Percentiles rank a stretch among this genome's conserved stretches.
phyloP scores from a whole-genome alignment of 64 coral and sea anemone genomes.

The Dendrophyllia cribrosa region DNA sequence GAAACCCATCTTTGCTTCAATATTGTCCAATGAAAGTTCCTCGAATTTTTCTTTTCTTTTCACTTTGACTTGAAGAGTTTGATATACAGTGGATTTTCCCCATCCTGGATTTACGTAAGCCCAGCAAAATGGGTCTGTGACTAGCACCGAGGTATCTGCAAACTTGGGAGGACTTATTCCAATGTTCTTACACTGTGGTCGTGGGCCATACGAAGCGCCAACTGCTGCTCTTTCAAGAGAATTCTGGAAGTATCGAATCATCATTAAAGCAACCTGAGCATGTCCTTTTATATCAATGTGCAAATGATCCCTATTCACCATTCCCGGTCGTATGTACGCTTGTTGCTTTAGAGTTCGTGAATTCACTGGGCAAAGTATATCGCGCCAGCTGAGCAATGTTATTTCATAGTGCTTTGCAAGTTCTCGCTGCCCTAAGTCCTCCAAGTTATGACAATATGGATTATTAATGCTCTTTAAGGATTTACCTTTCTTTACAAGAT shows the following conservation, averaged over 20 bases:
- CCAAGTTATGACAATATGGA: constrained; percentile 3
- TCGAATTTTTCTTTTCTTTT: constrained; percentile 1
- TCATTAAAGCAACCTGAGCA: constrained; percentile 33
- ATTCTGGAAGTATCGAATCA: constrained; percentile 30
- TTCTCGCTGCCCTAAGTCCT: constrained; percentile 22
- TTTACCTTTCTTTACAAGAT: not conserved
- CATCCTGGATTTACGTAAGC: constrained; percentile 21
- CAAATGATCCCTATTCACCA: constrained; percentile 19
- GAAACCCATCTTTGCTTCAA: constrained; percentile 1
- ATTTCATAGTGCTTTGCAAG: constrained; percentile 31
- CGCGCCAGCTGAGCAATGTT: constrained; percentile 7
- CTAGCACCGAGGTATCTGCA: not conserved
- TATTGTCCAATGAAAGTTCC: not conserved
- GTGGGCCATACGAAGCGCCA: not conserved
- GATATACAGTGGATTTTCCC: not conserved
- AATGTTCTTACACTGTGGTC: not conserved
- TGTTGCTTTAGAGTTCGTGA: not conserved
- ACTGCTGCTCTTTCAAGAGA: not conserved
- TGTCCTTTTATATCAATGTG: constrained; percentile 49
- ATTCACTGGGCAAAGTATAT: constrained; percentile 30
- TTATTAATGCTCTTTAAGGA: not conserved
- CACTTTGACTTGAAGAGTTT: constrained; percentile 20
- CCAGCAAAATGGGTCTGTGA: constrained; percentile 34
- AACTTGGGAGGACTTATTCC: not conserved
- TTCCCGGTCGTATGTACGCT: not conserved